phyloP scores from a whole-genome alignment of 1,140 invertebrate species.

The Apis mellifera region Amel_HAv3.1 CM009935.2:2958001-2958500 shows the following conservation, averaged over 20 bases:
- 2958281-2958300: conserved; percentile 46
- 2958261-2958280: conserved; percentile 43
- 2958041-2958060: neutral
- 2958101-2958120: neutral
- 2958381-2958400: conserved; percentile 74
- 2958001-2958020: conserved; percentile 23
- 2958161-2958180: conserved; percentile 75
- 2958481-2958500: conserved; percentile 54
- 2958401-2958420: conserved; percentile 74
- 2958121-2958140: conserved; percentile 56
- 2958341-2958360: conserved; percentile 68
- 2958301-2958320: conserved; percentile 44
- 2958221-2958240: conserved; percentile 62
- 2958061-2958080: neutral
- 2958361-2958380: conserved; percentile 65
- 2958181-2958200: conserved; percentile 75
- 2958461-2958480: neutral
- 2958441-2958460: conserved; percentile 71
- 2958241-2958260: conserved; percentile 29
- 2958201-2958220: conserved; percentile 75
- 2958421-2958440: conserved; percentile 76
- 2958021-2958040: conserved; percentile 23
- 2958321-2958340: conserved; percentile 68
- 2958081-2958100: conserved; percentile 44
- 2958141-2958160: conserved; percentile 76